Evolutionary conservation across 1,140 invertebrate species (phyloP), one percentile per base, ranked within the genome.

Genomic region (Diploscapter pachys): DNA sequence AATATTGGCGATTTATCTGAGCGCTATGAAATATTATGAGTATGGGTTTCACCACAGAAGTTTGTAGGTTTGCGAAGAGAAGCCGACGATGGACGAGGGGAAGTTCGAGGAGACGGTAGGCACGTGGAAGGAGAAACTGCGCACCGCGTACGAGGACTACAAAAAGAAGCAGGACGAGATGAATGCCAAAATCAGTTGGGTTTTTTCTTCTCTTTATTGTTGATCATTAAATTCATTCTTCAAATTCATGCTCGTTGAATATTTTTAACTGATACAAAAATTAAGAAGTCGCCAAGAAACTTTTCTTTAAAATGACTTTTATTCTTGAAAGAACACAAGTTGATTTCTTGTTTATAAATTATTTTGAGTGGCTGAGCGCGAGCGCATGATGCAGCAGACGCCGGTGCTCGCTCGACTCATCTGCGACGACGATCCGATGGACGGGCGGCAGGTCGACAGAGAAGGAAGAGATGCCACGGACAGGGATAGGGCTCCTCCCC

Each of bases 121-220:
- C 55, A 77, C 78, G 61, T 78, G 76, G 78, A 80, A 52, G n/a
- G 73, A 69, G 8, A 79, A 79, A 56, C 66, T 79, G 65, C 62
- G 68, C 2, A 31, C 54, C 4, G 76, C 77, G 9, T 79, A 79
- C 51, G 71, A 79, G 49, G 76, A 79, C 9, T 79, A 79, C 57
- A 77, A 79, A 56, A 79, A 69, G 76, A 78, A 75, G 11, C 57
- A 79, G 64, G 72, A 80, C 3, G 78, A 70, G 8, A 69, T 69
- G 6, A 66, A 72, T 9, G 13, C 68, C 52, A 75, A 79, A 62
- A 54, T 64, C 4, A 77, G 78, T 79, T 8, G 48, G 65, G n/a
- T 73, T 4, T 13, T 4, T 68, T 70, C n/a, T 51, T n/a, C 49
- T 56, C 55, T 74, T 53, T 6, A 56, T 51, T 5, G 8, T 75